phyloP scores from a whole-genome alignment of 2,797 vertebrate species.

The Melanotaenia pygmaea region DNA sequence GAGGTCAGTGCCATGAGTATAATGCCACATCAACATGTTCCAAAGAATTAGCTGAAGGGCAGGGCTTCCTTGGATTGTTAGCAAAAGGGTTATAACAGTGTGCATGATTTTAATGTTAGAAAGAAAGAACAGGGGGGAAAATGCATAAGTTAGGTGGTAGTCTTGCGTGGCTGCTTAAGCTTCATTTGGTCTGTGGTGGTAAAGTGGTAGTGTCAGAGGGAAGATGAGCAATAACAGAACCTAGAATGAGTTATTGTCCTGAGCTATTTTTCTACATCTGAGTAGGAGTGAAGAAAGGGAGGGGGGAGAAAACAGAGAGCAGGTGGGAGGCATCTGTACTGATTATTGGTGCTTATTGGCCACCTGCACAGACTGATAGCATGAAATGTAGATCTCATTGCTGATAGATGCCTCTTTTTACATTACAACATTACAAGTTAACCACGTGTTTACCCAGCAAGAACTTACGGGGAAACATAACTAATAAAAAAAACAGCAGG shows the following conservation, averaged over 20 bases:
- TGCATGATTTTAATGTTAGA: conserved; percentile 19
- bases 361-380: conserved; percentile 37
- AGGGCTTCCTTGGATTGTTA: conserved; percentile 76
- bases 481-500: not conserved
- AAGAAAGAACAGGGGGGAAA: conserved; percentile 16
- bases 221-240: conserved; percentile 37
- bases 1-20: conserved; percentile 29
- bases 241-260: conserved; percentile 61
- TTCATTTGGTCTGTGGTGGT: conserved; percentile 22
- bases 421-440: not conserved
- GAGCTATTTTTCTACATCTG: conserved; percentile 66
- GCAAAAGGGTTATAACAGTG: conserved; percentile 29
- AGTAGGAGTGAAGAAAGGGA: conserved; percentile 46
- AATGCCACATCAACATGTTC: conserved; percentile 54
- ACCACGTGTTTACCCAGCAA: conserved; percentile 20
- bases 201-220: conserved; percentile 15
- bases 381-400: conserved; percentile 37
- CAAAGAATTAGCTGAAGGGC: conserved; percentile 57
- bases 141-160: conserved; percentile 1
- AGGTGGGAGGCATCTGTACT: conserved; percentile 56
- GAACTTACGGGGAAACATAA: conserved; percentile 5
- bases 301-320: not conserved
- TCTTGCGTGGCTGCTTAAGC: conserved; percentile 6
- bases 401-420: conserved; percentile 45
- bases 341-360: conserved; percentile 57